Base-by-base conservation (phyloP, 64 coral and sea anemone genomes). In the Actinia equina region DNA sequence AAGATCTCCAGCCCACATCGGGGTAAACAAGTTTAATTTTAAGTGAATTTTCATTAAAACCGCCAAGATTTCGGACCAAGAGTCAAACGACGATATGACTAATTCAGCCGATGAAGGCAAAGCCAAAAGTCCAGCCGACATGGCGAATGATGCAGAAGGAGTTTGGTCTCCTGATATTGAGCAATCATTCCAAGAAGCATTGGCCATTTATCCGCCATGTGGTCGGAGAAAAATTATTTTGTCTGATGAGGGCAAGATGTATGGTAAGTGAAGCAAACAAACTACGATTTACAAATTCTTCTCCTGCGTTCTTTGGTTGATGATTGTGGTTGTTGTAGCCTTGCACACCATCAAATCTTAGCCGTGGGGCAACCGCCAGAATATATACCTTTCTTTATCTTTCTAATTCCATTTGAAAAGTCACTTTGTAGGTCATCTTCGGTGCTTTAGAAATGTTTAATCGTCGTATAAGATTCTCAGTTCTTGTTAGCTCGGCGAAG, bases 81-180 rank as follows among this genome's bases (percentile, higher is more conserved):
- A 96, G 84, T 87, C 67, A 52, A 87, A 54, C 77, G 92, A 93
- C 77, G 94, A 95, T 61, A 94, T 94, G 93, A 67, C 88, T 58
- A 98, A 98, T 94, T 98, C 96, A 23, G 71, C 59, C 77, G 97
- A 99, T 57, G 97, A 95, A 30, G 91, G 85, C 82, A 90, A 94
- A 85, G 91, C 94, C n/a, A 99, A 99, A 88, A 90, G 90, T 57
- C 97, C 97, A 87, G 93, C 88, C 59, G 97, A 99, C 82, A 99
- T 99, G 97, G 97, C 97, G 6, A 99, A 91, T 61, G 97, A 99
- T 99, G 97, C 97, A 84, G 97, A 99, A 93, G 97, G 97, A 86
- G 97, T 99, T 93, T 99, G 97, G 97, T 95, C 93, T 84, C 97
- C 97, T 64, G 97, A 99, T 85, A 99, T 99, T 55, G 97, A 99